Evolutionary conservation across 2,113 vertebrate genomes (phyloP), one percentile per base, ranked within the genome.

Genomic region (Willisornis vidua): DNA sequence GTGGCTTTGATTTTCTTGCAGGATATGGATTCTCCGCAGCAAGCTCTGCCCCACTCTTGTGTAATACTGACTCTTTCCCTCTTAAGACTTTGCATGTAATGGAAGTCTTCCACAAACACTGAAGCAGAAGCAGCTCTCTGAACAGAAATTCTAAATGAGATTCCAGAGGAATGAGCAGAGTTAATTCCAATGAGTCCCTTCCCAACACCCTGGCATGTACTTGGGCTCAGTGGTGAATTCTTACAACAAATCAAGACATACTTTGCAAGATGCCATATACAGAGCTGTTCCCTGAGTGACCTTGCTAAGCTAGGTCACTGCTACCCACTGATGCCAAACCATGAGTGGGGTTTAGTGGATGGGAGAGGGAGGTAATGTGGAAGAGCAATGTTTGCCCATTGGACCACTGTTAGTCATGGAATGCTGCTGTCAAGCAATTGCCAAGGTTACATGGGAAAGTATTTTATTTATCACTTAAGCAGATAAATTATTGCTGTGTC

Each of bases 401-500:
- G 55, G 68, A 77, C 51, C 59, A 26, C 55, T 80, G 9, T 19
- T 28, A 63, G 78, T 58, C 7, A 1, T 77, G 82, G 82, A 88
- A 88, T 0, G 4, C 65, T 91, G 74, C 78, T 93, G 61, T 51
- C 1, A 3, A 35, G 25, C 0, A 0, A 24, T 59, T 88, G 87
- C 82, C 74, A 94, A 74, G 63, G 55, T 83, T 92, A 82, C 72
- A 63, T 61, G 78, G 71, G 87, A 81, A 94, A 90, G 33, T 66
- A 71, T 92, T 94, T 65, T 88, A 48, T 83, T 96, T 85, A 75
- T 89, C 33, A 3, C 37, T 86, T 85, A 66, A 59, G 80, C 31
- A 61, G 68, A 95, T 72, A 75, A 93, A 90, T 81, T 84, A 83
- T 75, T 87, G 25, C 76, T 86, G 24, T 83, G 73, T 94, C 65